Evolutionary conservation across 2,888 invertebrate species (phyloP).

Genomic region (Invenusta paracnida): DNA sequence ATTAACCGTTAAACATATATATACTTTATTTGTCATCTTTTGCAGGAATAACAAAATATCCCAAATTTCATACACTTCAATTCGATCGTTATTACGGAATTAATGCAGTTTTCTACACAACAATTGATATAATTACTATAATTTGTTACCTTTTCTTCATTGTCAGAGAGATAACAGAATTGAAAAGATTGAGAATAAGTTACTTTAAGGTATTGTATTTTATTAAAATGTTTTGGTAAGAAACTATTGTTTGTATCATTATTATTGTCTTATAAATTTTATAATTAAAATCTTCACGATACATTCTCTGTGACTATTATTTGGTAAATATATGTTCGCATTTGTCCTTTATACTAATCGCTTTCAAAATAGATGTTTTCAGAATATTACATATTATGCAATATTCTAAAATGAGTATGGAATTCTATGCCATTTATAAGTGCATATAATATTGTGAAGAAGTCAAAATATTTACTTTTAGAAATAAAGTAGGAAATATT

Average conservation of each 20-base stretch:
- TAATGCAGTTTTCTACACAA: constrained; percentile 49
- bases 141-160: constrained; percentile 55
- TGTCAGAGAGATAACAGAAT: constrained; percentile 49
- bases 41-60: not conserved
- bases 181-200: constrained; percentile 47
- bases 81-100: constrained; percentile 37
- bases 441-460: no score
- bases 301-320: no score
- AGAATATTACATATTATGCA: constrained; percentile 46
- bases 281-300: no score
- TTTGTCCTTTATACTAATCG: constrained; percentile 49
- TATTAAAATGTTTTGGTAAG: no score
- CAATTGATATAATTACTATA: constrained; percentile 51
- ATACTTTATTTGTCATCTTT: no score
- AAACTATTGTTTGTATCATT: no score
- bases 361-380: constrained; percentile 45
- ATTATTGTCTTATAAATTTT: no score
- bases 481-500: no score
- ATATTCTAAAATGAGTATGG: constrained; percentile 48
- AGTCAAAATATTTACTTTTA: no score
- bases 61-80: not conserved
- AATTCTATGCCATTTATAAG: no score
- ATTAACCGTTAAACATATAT: no score
- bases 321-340: no score
- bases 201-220: constrained; percentile 53